Evolutionary conservation across 2,888 invertebrate genomes (phyloP).

Genomic region (Drosophila imparisetae): DNA sequence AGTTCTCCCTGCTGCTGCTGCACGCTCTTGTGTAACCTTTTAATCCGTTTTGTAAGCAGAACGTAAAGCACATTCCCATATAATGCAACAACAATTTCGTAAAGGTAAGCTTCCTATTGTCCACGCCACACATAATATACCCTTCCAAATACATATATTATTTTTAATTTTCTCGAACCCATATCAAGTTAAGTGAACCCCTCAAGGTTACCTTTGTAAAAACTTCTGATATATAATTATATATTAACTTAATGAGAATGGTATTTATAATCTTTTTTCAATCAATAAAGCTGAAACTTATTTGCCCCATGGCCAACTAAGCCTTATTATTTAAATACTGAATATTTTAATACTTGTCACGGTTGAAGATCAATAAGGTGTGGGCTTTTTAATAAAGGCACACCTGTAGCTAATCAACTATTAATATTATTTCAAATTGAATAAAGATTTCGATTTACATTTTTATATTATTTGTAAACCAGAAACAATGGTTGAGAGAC

Average conservation of each 20-base stretch:
- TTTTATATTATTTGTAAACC: not conserved
- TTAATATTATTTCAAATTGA: not conserved
- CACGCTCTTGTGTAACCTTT: slow-evolving; percentile 82
- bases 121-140: slow-evolving; percentile 8
- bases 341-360: not conserved
- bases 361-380: not conserved
- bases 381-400: not conserved
- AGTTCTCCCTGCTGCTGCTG: slow-evolving; percentile 40
- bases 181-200: not conserved
- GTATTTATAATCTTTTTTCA: no score
- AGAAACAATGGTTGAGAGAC: not conserved
- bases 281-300: not conserved
- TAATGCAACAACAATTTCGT: slow-evolving; percentile 41
- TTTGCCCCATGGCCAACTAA: not conserved
- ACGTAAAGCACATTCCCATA: slow-evolving; percentile 76
- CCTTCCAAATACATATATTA: slow-evolving; percentile 1
- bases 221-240: not conserved
- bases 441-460: not conserved
- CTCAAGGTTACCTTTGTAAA: no score
- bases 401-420: not conserved
- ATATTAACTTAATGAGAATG: not conserved
- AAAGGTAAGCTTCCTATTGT: not conserved
- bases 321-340: not conserved
- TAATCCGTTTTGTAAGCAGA: slow-evolving; percentile 83
- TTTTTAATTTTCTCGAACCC: no score